These are phyloP conservation scores for Platyscapa corneri DNA, from an alignment of 1,140 invertebrate species.

Conservation along the genomic window DNA sequence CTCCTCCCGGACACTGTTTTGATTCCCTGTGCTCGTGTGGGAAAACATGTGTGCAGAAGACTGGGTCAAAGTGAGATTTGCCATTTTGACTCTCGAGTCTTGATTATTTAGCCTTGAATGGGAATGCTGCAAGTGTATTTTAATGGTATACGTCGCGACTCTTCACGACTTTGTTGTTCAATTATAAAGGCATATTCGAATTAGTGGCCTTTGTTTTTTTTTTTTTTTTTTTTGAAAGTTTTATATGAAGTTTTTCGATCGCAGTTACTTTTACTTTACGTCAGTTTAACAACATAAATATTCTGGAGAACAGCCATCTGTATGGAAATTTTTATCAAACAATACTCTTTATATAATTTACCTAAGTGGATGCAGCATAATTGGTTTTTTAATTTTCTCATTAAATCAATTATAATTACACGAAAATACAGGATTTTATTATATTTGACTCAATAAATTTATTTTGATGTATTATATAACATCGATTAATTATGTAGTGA, in stretches of 20 bases:
- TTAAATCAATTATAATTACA: neutral
- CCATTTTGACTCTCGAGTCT: neutral
- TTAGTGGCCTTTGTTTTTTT: neutral
- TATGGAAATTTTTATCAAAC: neutral
- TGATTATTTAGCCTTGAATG: conserved; percentile 1
- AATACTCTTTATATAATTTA: neutral
- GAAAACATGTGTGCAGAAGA: neutral
- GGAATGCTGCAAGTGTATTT: neutral
- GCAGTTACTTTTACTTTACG: neutral
- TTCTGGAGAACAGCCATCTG: too few relatives aligned
- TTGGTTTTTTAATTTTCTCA: neutral
- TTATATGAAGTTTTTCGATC: neutral
- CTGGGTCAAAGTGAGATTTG: neutral
- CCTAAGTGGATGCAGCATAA: neutral
- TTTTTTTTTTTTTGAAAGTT: neutral
- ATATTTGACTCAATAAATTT: too few relatives aligned
- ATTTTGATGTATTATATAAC: too few relatives aligned
- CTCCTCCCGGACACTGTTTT: neutral
- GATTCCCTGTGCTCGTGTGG: neutral
- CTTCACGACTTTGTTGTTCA: neutral
- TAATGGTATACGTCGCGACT: neutral
- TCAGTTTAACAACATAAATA: too few relatives aligned
- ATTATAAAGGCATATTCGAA: neutral
- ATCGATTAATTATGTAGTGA: too few relatives aligned
- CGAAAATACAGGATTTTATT: neutral